Base-by-base conservation (phyloP, 2,888 invertebrate genomes). In the Eilema griseolum region DNA sequence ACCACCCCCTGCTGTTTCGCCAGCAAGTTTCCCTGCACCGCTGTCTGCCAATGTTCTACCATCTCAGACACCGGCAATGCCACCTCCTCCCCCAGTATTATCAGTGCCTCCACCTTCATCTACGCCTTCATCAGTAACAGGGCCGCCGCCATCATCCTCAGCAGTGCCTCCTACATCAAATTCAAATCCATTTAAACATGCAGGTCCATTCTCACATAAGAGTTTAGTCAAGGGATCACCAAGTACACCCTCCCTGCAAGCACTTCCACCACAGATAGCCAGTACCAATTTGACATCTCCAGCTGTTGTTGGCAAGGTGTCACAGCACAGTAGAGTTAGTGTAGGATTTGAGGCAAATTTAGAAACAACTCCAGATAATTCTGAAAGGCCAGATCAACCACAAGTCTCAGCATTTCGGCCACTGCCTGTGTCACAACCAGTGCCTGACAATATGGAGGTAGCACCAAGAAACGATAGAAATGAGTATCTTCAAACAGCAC, bases 401-500 rank as follows among this genome's bases (percentile, higher is more conserved):
- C 91, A 89, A 76, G 78, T 88, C 41, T 75, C 88, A 3, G 80
- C 86, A 14, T 91, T 88, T 69, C 83, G 89, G 63, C 84, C 87
- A 1, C 73, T 87, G 73, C 82, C 90, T 56, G 76, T 90, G 26
- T 80, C 89, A 16, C 90, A 89, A 31, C 90, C 88, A 66, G 87
- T 93, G 66, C 95, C 95, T 1, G 96, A 96, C 72, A 96, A 96
- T 84, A 89, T 96, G 82, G 97, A 97, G 89, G 95, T 96, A 37
- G 96, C 96, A 16, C 97, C 97, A 0, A 96, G 96, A 74, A 96
- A 96, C 86, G 97, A 97, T 82, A 95, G 97, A 71, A 97, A 97
- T 87, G 97, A 97, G 88, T 97, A 97, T 88, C 90, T 97, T 72
- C 97, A 97, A 90, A 97, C 97, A 3, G 97, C 97, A 24, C 97